Evolutionary conservation across 2,113 vertebrate species (phyloP).

Genomic region (Ibidorhyncha struthersii): DNA sequence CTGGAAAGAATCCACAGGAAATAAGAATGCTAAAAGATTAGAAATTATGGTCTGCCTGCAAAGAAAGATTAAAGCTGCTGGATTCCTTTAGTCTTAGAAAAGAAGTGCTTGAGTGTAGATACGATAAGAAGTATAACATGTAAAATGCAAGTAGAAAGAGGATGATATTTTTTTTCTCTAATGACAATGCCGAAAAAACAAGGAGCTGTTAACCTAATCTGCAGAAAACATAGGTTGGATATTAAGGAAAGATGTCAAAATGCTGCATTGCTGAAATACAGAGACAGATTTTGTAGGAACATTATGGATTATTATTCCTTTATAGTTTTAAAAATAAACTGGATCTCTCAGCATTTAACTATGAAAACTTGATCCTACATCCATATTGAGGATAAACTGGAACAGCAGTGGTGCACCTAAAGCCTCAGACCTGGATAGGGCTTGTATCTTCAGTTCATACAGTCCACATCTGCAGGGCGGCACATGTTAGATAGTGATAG

Average conservation of each 20-base stretch:
- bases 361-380: background rate
- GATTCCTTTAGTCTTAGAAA: background rate
- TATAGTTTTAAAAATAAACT: background rate
- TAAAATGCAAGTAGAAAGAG: background rate
- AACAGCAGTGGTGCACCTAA: background rate
- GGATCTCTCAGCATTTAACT: background rate
- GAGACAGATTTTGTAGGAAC: background rate
- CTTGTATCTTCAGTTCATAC: background rate
- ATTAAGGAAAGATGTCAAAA: background rate
- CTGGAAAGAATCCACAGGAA: background rate
- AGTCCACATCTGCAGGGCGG: background rate
- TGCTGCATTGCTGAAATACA: background rate
- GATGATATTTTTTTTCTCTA: background rate
- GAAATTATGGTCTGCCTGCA: background rate
- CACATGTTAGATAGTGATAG: rapidly evolving
- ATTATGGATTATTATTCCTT: background rate
- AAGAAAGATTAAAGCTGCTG: background rate
- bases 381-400: background rate
- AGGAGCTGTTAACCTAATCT: background rate
- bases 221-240: background rate
- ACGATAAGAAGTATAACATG: background rate
- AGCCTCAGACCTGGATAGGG: background rate
- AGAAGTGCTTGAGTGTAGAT: background rate
- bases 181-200: background rate
- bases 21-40: background rate